Evolutionary conservation across 2,113 vertebrate species (phyloP).

Genomic region (Vicugna pacos): DNA sequence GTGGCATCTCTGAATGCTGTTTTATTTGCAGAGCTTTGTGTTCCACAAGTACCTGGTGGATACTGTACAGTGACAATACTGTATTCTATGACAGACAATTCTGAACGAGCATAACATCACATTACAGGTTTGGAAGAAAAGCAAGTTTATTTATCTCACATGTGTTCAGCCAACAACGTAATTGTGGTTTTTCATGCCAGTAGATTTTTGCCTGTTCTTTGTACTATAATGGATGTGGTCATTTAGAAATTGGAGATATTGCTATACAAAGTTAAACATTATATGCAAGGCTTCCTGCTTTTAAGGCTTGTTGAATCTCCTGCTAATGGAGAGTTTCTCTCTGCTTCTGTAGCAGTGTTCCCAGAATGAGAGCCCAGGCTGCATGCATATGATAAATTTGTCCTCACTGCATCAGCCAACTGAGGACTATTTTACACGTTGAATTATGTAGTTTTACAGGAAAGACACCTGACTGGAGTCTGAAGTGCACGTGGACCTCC

Average conservation of each 20-base stretch:
- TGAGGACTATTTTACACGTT: neutral
- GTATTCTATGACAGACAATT: conserved; percentile 38
- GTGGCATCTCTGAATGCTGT: neutral
- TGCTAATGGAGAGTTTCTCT: neutral
- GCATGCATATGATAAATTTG: neutral
- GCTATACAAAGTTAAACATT: neutral
- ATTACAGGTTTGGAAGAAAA: conserved; percentile 37
- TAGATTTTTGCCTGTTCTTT: conserved; percentile 4
- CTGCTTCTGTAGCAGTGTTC: neutral
- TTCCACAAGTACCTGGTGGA: conserved; percentile 30
- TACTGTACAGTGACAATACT: neutral
- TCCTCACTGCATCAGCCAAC: neutral
- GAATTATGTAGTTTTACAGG: neutral
- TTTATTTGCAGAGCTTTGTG: conserved; percentile 68
- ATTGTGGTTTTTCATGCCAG: conserved; percentile 2
- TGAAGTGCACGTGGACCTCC: neutral
- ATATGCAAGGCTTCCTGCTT: neutral
- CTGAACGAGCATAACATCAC: conserved; percentile 7
- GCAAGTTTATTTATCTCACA: neutral
- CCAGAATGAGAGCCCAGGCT: neutral
- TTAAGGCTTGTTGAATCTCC: neutral
- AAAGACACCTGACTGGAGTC: neutral
- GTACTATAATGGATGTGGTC: neutral
- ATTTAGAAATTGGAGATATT: conserved; percentile 11
- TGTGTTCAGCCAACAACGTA: neutral